Evolutionary conservation across 2,888 invertebrate genomes (phyloP).

Genomic region (Unio delphinus): DNA sequence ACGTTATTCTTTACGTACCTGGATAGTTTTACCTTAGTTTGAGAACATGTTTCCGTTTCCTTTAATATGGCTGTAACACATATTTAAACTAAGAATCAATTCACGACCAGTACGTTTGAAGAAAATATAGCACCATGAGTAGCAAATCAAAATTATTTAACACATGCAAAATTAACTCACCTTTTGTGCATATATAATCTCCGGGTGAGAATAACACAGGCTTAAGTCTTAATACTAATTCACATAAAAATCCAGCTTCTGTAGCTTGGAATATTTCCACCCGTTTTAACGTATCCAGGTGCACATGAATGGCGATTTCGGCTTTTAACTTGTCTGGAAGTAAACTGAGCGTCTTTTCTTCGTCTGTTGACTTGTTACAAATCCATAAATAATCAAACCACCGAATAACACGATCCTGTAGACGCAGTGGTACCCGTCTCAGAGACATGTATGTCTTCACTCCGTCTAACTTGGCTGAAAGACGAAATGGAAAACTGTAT

Average conservation of each 20-base stretch:
- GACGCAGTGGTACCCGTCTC: constrained; percentile 93
- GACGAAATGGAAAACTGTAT: constrained; percentile 4
- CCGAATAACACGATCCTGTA: constrained; percentile 97
- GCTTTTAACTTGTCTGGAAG: constrained; percentile 92
- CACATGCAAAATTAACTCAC: constrained; percentile 74
- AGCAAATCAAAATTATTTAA: not conserved
- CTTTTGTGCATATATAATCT: constrained; percentile 99
- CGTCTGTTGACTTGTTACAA: constrained; percentile 98
- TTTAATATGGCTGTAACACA: too few relatives aligned
- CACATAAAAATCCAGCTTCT: constrained; percentile 98
- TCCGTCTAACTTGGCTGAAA: constrained; percentile 95
- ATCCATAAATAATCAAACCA: constrained; percentile 99
- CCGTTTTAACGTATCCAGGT: constrained; percentile 93
- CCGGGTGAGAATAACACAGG: constrained; percentile 98
- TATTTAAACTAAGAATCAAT: too few relatives aligned
- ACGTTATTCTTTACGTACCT: too few relatives aligned
- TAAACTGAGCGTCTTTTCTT: constrained; percentile 80
- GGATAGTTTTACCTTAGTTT: too few relatives aligned
- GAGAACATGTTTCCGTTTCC: too few relatives aligned
- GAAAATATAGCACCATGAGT: not conserved
- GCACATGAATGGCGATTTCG: constrained; percentile 99
- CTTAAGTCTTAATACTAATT: constrained; percentile 92
- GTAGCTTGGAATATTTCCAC: constrained; percentile 99
- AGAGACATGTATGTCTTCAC: constrained; percentile 99
- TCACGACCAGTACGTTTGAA: not conserved